These are phyloP conservation scores for Ganaspis sp. DNA, from an alignment of 1,140 invertebrate species.

Conservation along the genomic window DNA sequence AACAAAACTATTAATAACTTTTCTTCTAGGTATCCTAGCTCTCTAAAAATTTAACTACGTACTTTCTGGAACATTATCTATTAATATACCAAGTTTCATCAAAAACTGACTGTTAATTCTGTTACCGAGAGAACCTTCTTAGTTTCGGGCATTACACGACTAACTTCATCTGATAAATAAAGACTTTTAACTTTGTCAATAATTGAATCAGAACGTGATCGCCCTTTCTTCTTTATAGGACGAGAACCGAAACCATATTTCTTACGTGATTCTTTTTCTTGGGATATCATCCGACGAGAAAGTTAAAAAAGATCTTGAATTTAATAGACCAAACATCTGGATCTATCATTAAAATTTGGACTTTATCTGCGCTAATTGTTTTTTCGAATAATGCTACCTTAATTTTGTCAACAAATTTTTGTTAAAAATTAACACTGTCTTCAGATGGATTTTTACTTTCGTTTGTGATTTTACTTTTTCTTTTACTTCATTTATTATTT, in stretches of 20 bases:
- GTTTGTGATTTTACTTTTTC: neutral
- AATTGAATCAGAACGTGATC: neutral
- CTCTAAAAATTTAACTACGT: too few relatives aligned
- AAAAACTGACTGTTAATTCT: too few relatives aligned
- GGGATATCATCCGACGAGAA: constrained; percentile 5
- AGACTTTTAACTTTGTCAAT: constrained; percentile 23
- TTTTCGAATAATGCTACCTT: constrained; percentile 30
- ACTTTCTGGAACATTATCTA: constrained; percentile 29
- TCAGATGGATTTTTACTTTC: neutral
- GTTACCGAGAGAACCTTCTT: too few relatives aligned
- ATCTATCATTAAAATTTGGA: constrained; percentile 42
- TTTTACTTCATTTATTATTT: neutral
- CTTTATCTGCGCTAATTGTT: constrained; percentile 37
- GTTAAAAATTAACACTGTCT: neutral
- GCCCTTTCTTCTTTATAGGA: neutral
- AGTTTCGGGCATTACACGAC: constrained; percentile 34
- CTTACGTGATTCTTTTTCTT: constrained; percentile 26
- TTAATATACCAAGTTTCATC: too few relatives aligned
- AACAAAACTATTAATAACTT: too few relatives aligned
- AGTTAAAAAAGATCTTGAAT: constrained; percentile 7
- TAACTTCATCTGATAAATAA: constrained; percentile 33
- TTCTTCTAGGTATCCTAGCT: too few relatives aligned
- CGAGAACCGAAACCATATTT: constrained; percentile 1
- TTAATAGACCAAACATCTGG: constrained; percentile 36
- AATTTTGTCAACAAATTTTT: constrained; percentile 28